Evolutionary conservation across 2,888 invertebrate genomes (phyloP), one percentile per base, ranked within the genome.

Genomic region (Thumatha senex): DNA sequence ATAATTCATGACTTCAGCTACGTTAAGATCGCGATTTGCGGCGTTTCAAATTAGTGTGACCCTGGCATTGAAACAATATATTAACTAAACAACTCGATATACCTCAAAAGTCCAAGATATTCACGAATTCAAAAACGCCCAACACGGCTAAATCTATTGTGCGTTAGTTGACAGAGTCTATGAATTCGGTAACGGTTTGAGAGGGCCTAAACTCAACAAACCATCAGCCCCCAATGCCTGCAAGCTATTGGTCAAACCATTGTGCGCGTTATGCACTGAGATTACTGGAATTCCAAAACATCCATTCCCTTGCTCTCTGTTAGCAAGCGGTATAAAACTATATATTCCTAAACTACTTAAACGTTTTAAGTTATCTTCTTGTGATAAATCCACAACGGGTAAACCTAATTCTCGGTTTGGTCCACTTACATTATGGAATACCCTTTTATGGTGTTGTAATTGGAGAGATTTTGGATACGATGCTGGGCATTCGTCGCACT

Each of bases 211-310:
- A 68, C 95, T 94, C 47, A 96, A 80, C 51, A 96, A 92, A 9
- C 94, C 94, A 33, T 94, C 94, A 3, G 95, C 95, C 48, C 95
- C 95, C 8, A 96, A 84, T 7, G 94, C 94, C 45, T 92, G 92
- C 61, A 95, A 83, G 51, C 83, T 79, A 74, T 89, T 93, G 40
- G 92, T 92, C 41, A 93, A 80, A 0, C 94, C 92, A 71, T 94
- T 94, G 54, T 93, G 90, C 52, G 93, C 92, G 55, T 93, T 93
- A 67, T 94, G 94, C 44, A 94, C 93, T 1, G 94, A 94, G 46
- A 95, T 93, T 51, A 96, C 93, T 1, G 96, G 96, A 46, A 96
- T 89, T 10, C 95, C 95, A 63, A 94, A 96, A 54, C 93, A 93
- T 4, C 95, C 94, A 34, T 92, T 93, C 0, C 92, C 84, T 56